These are phyloP conservation scores for Tragopan temminckii DNA, from an alignment of 2,797 vertebrate genomes.

Conservation along the genomic window DNA sequence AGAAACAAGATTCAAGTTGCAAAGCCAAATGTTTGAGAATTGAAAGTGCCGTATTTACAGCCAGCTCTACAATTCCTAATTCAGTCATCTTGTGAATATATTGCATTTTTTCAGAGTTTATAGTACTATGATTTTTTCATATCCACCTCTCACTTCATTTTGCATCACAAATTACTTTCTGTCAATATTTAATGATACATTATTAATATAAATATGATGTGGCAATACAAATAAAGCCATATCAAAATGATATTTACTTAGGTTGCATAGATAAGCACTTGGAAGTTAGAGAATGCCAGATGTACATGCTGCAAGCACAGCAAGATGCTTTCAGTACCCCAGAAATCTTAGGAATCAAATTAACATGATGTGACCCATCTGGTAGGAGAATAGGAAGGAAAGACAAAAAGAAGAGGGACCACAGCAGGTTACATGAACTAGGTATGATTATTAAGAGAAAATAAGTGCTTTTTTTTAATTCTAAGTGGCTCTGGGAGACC, in stretches of 20 bases:
- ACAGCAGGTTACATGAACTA: not conserved
- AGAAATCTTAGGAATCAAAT: slow-evolving; percentile 39
- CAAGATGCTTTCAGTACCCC: not conserved
- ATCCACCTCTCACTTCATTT: not conserved
- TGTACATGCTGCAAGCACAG: not conserved
- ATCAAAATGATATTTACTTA: not conserved
- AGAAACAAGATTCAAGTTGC: not conserved
- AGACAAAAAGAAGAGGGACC: slow-evolving; percentile 19
- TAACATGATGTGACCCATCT: slow-evolving; percentile 27
- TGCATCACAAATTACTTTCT: not conserved
- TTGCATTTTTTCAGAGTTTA: not conserved
- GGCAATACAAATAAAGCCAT: not conserved
- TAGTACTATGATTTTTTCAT: not conserved
- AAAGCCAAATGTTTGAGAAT: not conserved
- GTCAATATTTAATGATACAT: not conserved
- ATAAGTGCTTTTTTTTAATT: not conserved
- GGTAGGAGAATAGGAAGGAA: not conserved
- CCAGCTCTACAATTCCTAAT: not conserved
- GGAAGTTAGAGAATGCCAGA: slow-evolving; percentile 13
- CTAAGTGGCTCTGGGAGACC: not conserved
- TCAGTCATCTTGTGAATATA: not conserved
- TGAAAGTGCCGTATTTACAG: not conserved
- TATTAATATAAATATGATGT: slow-evolving; percentile 19
- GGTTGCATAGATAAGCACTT: not conserved
- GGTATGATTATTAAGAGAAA: not conserved